Evolutionary conservation across 2,113 vertebrate genomes (phyloP).

Genomic region (Eidolon helvum): DNA sequence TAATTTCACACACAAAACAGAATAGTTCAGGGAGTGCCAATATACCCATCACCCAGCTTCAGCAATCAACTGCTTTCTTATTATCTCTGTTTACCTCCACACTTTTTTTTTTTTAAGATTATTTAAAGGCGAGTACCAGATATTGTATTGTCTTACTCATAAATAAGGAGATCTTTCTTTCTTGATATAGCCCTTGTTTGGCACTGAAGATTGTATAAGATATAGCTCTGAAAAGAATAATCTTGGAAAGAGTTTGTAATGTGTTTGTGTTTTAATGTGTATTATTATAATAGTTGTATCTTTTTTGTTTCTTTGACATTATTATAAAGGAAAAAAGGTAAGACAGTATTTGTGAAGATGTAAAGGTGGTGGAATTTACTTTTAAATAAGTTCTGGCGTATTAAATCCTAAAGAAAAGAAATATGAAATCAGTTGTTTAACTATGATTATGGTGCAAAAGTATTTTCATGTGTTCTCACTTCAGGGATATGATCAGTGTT

Average conservation of each 20-base stretch:
- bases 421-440: background rate
- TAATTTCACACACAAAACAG: background rate
- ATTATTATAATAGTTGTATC: background rate
- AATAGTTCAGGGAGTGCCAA: background rate
- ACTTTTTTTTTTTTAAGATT: background rate
- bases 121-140: conserved; percentile 3
- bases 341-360: background rate
- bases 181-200: background rate
- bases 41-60: background rate
- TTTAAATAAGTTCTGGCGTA: background rate
- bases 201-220: background rate
- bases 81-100: background rate
- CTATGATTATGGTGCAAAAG: background rate
- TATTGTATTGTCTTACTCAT: background rate
- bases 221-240: background rate
- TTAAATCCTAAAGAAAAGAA: background rate
- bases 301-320: background rate
- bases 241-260: background rate
- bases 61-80: background rate
- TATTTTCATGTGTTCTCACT: background rate
- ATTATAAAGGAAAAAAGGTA: background rate
- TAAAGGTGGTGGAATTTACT: background rate
- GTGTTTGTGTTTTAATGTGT: background rate
- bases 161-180: background rate
- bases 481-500: background rate